Conservation (phyloP, 2,113 vertebrate species). For the Calonectris borealis region DNA sequence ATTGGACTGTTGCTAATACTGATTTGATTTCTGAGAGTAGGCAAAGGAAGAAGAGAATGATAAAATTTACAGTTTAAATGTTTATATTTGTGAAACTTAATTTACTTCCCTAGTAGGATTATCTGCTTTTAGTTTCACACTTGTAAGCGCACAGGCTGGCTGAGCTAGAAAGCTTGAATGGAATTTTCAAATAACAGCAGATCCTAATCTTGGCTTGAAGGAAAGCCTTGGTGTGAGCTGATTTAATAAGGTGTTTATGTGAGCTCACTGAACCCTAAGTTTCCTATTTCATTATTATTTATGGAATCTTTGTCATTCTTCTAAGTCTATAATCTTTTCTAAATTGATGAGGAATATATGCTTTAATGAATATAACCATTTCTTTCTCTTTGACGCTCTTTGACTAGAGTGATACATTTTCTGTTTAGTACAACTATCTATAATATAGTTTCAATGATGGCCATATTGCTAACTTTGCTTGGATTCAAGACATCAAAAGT, state of each 20-base stretch:
- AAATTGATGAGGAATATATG: not conserved
- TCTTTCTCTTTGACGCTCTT: not conserved
- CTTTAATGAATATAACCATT: not conserved
- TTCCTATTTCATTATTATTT: not conserved
- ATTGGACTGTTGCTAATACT: not conserved
- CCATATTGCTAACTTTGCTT: not conserved
- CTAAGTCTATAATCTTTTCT: not conserved
- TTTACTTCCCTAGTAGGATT: not conserved
- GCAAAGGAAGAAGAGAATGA: not conserved
- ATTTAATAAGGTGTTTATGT: not conserved
- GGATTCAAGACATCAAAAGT: not conserved
- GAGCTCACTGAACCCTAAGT: not conserved
- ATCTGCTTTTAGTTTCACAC: not conserved
- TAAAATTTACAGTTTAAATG: not conserved
- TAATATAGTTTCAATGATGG: not conserved
- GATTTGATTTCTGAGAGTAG: not conserved
- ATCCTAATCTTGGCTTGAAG: conserved; percentile 10
- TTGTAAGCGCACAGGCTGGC: not conserved
- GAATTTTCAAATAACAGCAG: conserved; percentile 23
- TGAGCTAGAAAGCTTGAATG: not conserved
- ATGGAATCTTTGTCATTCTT: not conserved
- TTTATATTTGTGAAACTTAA: not conserved
- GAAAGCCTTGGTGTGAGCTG: not conserved
- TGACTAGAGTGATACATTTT: not conserved
- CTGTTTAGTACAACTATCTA: not conserved